phyloP scores from a whole-genome alignment of 30 jellyfish, hydroid and myxozoan genomes.

The Turritopsis dohrnii region DNA sequence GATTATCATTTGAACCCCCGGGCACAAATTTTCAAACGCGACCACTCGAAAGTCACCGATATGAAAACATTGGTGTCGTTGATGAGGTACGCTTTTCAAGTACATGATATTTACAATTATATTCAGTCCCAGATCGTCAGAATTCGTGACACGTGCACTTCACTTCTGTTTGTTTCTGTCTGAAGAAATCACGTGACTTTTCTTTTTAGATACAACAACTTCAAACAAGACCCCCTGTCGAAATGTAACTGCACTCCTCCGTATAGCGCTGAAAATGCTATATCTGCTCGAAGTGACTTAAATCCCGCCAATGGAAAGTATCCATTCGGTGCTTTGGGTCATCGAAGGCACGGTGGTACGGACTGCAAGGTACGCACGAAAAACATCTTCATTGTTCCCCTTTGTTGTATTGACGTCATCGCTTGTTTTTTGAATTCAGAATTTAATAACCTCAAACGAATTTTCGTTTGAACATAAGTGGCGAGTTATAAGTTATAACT shows the following conservation, averaged over 20 bases:
- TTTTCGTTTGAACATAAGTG: too few species aligned
- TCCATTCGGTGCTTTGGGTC: conserved; percentile 91
- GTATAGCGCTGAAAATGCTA: conserved; percentile 98
- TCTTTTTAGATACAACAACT: conserved; percentile 85
- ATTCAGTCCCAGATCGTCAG: too few species aligned
- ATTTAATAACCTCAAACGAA: too few species aligned
- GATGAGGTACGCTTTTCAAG: conserved; percentile 69
- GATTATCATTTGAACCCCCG: conserved; percentile 82
- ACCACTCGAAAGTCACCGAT: conserved; percentile 68
- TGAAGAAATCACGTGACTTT: neutral
- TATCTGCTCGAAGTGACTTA: conserved; percentile 87
- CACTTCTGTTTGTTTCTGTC: neutral
- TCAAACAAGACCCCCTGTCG: conserved; percentile 64
- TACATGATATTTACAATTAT: too few species aligned
- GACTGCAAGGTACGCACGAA: conserved; percentile 76
- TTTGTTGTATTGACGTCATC: too few species aligned
- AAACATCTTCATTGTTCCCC: neutral
- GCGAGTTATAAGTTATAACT: too few species aligned
- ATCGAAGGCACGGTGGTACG: conserved; percentile 96
- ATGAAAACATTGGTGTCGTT: conserved; percentile 54
- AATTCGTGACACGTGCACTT: too few species aligned
- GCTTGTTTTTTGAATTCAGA: too few species aligned
- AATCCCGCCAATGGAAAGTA: conserved; percentile 90
- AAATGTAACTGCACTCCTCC: conserved; percentile 96
- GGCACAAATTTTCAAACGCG: conserved; percentile 82